These are phyloP conservation scores for Enteromius fasciolatus DNA, from an alignment of 2,797 vertebrate species.

Conservation along the genomic window DNA sequence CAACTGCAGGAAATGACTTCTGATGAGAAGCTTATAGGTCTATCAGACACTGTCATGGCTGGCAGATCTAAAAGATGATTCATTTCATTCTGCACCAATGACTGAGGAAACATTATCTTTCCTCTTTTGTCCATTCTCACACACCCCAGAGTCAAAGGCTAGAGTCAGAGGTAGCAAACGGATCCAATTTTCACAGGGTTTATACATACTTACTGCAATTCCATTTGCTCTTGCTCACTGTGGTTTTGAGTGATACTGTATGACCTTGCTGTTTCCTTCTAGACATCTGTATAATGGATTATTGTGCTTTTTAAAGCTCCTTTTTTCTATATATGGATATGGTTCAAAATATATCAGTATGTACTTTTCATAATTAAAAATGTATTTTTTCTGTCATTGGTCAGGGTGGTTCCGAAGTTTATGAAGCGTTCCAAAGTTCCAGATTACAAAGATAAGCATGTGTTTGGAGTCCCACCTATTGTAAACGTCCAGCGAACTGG, in stretches of 20 bases:
- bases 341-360: neutral
- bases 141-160: constrained; percentile 1
- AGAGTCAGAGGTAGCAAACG: neutral
- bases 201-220: constrained; percentile 21
- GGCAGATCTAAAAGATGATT: constrained; percentile 38
- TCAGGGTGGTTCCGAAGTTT: constrained; percentile 86
- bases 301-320: neutral
- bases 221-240: neutral
- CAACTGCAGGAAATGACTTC: constrained; percentile 6
- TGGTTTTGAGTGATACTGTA: neutral
- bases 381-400: neutral
- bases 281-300: neutral
- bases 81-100: constrained; percentile 30
- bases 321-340: neutral
- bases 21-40: constrained; percentile 31
- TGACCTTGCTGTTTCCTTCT: constrained; percentile 23
- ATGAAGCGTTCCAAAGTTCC: constrained; percentile 86
- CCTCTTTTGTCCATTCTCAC: constrained; percentile 3
- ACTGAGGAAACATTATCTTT: constrained; percentile 42
- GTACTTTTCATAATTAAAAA: neutral
- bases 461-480: constrained; percentile 83
- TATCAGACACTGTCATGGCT: constrained; percentile 28
- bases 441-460: constrained; percentile 80
- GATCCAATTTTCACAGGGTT: constrained; percentile 16
- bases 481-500: constrained; percentile 82